phyloP scores from a whole-genome alignment of 2,113 vertebrate species.

The Pontoporia blainvillei region DNA sequence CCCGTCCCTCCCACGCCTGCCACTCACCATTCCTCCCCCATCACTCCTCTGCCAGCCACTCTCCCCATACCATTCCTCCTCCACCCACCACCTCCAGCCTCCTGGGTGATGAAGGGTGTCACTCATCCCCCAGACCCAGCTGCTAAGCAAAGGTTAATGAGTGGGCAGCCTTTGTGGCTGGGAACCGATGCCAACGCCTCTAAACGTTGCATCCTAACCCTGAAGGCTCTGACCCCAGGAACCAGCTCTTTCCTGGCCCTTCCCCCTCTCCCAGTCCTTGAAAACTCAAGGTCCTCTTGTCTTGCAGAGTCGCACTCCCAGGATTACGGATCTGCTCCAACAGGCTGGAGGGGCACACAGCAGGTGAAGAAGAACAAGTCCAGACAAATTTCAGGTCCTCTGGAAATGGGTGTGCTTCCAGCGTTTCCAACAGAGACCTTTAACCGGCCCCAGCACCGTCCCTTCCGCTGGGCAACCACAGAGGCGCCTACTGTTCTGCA shows the following conservation, averaged over 20 bases:
- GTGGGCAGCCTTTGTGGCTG: not conserved
- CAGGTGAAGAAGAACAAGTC: not conserved
- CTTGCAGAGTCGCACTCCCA: not conserved
- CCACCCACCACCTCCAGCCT: no score
- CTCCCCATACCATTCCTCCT: not conserved
- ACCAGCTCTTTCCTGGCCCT: not conserved
- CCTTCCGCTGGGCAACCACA: not conserved
- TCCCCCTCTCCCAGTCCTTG: not conserved
- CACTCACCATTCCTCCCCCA: not conserved
- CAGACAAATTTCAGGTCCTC: not conserved
- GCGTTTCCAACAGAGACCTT: not conserved
- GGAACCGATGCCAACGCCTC: not conserved
- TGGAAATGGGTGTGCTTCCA: not conserved
- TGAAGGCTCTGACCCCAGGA: not conserved
- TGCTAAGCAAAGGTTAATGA: not conserved
- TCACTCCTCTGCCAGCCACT: not conserved
- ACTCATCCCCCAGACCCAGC: not conserved
- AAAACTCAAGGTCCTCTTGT: not conserved
- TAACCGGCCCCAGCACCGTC: not conserved
- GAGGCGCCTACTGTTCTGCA: not conserved
- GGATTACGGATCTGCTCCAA: not conserved
- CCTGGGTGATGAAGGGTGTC: not conserved
- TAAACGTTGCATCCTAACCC: not conserved
- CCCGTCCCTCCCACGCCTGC: not conserved
- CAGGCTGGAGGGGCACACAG: not conserved